Base-by-base conservation (phyloP, 1,140 invertebrate species). In the Phthorimaea operculella region DNA sequence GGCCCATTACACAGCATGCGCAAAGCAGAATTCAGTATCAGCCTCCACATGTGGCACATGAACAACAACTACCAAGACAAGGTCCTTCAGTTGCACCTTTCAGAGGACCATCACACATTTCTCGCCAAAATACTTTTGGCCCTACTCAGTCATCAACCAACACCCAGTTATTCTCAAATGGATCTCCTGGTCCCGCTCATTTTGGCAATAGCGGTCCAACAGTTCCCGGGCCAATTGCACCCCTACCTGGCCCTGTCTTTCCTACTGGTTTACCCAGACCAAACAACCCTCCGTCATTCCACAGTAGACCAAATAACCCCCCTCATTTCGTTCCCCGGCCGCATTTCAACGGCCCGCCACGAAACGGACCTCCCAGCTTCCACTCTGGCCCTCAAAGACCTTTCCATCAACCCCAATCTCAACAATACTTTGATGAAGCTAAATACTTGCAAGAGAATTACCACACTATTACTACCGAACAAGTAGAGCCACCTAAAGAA, bases 361-460 rank as follows among this genome's bases (percentile, higher is more conserved):
- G 73, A 59, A 55, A 10, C n/a, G 21, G 21, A 28, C 21, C 21
- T 28, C 17, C 66, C 5, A 71, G 63, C 55, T 83, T 83, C 59
- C 80, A 80, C 57, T 72, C 79, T 18, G 82, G 78, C 45, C 78
- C 79, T 44, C 84, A 84, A 72, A 73, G 84, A 65, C 83, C 84
- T 6, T 77, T 84, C 63, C 73, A 79, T 58, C 72, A 74, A 63
- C 67, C 70, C 15, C 81, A 76, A 61, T 61, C 58, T 54, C 78
- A 77, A 55, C 63, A 59, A 55, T 84, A 67, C 62, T 86, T 87
- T 61, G 83, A 87, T 57, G 85, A 87, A 65, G 70, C 83, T 17
- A 86, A 87, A 73, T 87, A 87, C 59, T 76, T 87, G 56, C 84
- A 87, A 71, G 82, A 87, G 66, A 87, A 87, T 66, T 87, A 87